These are phyloP conservation scores for Gobius niger DNA, from an alignment of 2,113 vertebrate species.

Conservation along the genomic window DNA sequence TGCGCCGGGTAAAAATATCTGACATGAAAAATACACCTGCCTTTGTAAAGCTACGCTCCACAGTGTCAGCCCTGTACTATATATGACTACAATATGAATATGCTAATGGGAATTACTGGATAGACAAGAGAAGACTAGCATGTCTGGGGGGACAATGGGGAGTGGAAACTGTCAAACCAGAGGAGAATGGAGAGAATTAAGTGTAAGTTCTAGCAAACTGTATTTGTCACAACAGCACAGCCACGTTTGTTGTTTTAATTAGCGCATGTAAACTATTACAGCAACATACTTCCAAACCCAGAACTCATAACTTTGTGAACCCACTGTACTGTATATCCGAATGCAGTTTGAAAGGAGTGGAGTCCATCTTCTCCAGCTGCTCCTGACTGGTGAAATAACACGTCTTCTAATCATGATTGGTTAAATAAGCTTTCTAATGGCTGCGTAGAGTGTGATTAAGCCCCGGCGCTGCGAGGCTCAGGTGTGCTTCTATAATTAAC, in stretches of 20 bases:
- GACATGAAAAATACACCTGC: slow-evolving; percentile 49
- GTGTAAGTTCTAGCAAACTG: too few relatives aligned
- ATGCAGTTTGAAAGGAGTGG: neutral
- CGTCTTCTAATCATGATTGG: slow-evolving; percentile 9
- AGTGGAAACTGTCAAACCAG: slow-evolving; percentile 16
- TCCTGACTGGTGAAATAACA: slow-evolving; percentile 5
- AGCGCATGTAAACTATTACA: too few relatives aligned
- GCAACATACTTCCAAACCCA: too few relatives aligned
- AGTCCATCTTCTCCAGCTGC: slow-evolving; percentile 22
- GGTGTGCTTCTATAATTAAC: slow-evolving; percentile 75
- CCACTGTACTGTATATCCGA: too few relatives aligned
- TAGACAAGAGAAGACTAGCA: slow-evolving; percentile 18
- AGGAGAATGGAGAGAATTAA: neutral
- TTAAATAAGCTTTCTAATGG: slow-evolving; percentile 73
- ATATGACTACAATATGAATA: slow-evolving; percentile 51
- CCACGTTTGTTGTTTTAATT: too few relatives aligned
- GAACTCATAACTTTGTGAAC: too few relatives aligned
- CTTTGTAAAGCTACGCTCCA: slow-evolving; percentile 17
- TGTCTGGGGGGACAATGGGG: slow-evolving; percentile 35
- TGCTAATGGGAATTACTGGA: slow-evolving; percentile 46
- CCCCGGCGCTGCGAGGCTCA: slow-evolving; percentile 55
- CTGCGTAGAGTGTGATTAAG: slow-evolving; percentile 71
- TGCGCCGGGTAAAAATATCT: slow-evolving; percentile 24
- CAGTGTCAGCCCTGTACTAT: slow-evolving; percentile 17
- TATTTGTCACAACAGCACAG: too few relatives aligned